Conservation (phyloP, 2,888 invertebrate species). For the Andrena flavipes region DNA sequence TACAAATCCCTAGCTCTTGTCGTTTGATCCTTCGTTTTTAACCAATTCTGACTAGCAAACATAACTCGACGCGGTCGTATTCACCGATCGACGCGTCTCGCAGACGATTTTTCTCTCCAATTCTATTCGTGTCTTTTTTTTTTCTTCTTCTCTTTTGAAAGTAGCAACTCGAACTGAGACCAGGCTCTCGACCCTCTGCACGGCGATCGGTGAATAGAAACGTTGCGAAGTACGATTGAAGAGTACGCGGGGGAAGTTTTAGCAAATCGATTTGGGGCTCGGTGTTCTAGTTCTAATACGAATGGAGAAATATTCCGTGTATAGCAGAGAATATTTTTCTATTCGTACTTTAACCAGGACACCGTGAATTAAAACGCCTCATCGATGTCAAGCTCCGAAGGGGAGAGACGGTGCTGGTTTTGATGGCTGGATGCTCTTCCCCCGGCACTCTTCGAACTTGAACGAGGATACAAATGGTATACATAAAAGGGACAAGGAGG, state of each 20-base stretch:
- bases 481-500: constrained; percentile 64
- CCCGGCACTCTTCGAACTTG: constrained; percentile 62
- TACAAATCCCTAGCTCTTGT: constrained; percentile 74
- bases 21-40: constrained; percentile 76
- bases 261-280: constrained; percentile 8
- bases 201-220: constrained; percentile 68
- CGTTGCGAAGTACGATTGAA: constrained; percentile 68
- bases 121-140: neutral
- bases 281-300: constrained; percentile 19
- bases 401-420: constrained; percentile 1
- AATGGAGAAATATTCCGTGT: constrained; percentile 11
- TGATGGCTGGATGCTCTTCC: neutral
- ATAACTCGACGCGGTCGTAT: constrained; percentile 79
- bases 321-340: neutral
- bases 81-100: constrained; percentile 73
- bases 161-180: constrained; percentile 57
- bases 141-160: constrained; percentile 19
- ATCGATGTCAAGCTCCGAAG: neutral
- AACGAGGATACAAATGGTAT: constrained; percentile 64
- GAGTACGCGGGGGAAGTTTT: constrained; percentile 49
- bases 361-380: neutral
- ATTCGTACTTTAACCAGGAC: neutral
- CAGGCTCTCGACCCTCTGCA: neutral
- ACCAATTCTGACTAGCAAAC: constrained; percentile 85
- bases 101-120: constrained; percentile 6